Percentiles rank a stretch among this genome's conserved stretches.
These are phyloP conservation scores for Drosophila putrida DNA, from an alignment of 2,888 invertebrate species.

Conservation along the genomic window DNA sequence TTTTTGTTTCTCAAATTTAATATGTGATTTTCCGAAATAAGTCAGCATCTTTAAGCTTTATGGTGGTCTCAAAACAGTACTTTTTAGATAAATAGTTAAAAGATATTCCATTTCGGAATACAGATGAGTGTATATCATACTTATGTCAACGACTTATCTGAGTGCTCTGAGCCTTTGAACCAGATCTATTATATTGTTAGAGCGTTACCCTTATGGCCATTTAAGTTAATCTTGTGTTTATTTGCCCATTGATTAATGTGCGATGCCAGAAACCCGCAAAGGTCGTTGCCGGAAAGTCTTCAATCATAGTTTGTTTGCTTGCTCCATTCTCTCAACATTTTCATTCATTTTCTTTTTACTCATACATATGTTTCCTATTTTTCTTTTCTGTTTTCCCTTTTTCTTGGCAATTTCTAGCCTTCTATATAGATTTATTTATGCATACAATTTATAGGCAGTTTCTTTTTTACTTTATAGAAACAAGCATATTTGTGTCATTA, in stretches of 20 bases:
- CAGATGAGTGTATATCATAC: neutral
- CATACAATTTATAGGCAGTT: conserved; percentile 73
- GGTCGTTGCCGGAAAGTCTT: conserved; percentile 64
- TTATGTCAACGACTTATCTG: neutral
- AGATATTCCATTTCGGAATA: neutral
- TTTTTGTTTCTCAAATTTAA: too few species aligned
- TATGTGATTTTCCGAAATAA: too few species aligned
- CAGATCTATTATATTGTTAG: conserved; percentile 23
- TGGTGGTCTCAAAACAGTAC: too few species aligned
- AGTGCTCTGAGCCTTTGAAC: conserved; percentile 6
- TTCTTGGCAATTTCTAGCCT: conserved; percentile 30
- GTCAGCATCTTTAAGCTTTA: too few species aligned
- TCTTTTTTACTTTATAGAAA: conserved; percentile 18
- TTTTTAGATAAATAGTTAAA: neutral
- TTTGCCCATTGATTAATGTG: conserved; percentile 74
- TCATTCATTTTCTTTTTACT: neutral
- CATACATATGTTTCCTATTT: conserved; percentile 8
- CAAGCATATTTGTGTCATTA: conserved; percentile 80
- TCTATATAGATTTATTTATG: conserved; percentile 68
- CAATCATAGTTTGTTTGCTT: conserved; percentile 65
- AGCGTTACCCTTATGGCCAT: conserved; percentile 58
- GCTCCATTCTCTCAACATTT: conserved; percentile 4
- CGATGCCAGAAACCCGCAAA: conserved; percentile 30
- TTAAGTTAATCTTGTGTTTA: conserved; percentile 76
- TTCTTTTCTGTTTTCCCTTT: conserved; percentile 7